Base-by-base conservation (phyloP, 1,140 invertebrate genomes). In the Ridgeia piscesae region DNA sequence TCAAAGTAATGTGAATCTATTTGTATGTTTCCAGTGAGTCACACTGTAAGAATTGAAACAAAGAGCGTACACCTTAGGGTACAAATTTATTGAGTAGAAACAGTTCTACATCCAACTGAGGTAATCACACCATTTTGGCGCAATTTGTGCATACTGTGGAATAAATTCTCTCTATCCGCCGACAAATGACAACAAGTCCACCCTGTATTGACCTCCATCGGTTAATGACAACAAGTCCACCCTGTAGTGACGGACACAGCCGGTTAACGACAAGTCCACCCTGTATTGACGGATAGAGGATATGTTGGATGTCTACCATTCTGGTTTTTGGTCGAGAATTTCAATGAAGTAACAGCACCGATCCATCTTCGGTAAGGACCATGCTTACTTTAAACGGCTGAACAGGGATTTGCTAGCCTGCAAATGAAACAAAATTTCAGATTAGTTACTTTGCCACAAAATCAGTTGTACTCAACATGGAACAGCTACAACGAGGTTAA, bases 81-180 rank as follows among this genome's bases (percentile, higher is more conserved):
- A 77, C 58, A 77, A 77, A 77, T 77, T 77, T 77, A 77, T 77
- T 77, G 27, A 77, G 58, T 77, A 77, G 58, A 6, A 77, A 77
- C 58, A 1, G 58, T 77, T 77, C 58, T 77, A 77, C 58, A 77
- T 21, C 58, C 4, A 77, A 77, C 58, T 77, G 58, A 77, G 58
- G 58, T 77, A 77, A 27, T 77, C 58, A 21, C 58, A 77, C 58
- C 58, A 77, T 77, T 27, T 77, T 21, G 2, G 27, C 58, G 58
- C 58, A 77, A 77, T 77, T 77, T 77, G 58, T 77, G 58, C 58
- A 77, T 77, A 77, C 58, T 77, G 58, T 77, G 58, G 58, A 77
- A 77, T 77, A 9, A 77, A 77, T 17, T 77, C 58, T 77, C 58
- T 77, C 58, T 77, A 9, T 77, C 58, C 58, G 27, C 58, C 58